Base-by-base conservation (phyloP, 2,113 vertebrate genomes). In the Heptranchias perlo region DNA sequence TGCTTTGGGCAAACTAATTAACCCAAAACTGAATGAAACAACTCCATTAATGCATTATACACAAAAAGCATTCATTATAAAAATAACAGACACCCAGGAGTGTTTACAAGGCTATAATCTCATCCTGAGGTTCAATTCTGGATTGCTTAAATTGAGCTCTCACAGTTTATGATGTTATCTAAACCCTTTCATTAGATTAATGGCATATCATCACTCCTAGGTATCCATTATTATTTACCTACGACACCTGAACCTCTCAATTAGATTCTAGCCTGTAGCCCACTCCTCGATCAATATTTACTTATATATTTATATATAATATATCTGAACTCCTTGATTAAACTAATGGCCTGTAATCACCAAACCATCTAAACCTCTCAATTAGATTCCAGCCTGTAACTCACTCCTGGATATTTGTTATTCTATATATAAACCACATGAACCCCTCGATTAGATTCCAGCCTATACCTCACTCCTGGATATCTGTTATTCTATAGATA, bases 151-250 rank as follows among this genome's bases (percentile, higher is more conserved):
- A 64, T 47, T 94, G 65, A 6, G 21, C n/a, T 95, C 93, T 65
- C 44, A 13, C 64, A 65, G 11, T 47, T 67, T 47, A 49, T 69
- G 94, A 69, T 31, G 39, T 28, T 4, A 49, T 35, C 94, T 69
- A 65, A 95, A 73, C 65, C 47, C 44, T 31, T 67, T 93, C 28
- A 69, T 95, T 95, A 73, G 94, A 69, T 69, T 65, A 95, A 67
- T 47, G 28, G 47, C 44, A 5, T 49, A 13, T 69, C 10, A 95
- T 73, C 10, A 95, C 10, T 69, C 21, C 25, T 31, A 47, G 47
- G 94, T 52, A 52, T 95, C 10, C 28, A 39, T 95, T 25, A 52
- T 73, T 95, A 23, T 49, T 31, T 94, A 65, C 18, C n/a, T 44
- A 44, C 25, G 47, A 31, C 93, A 47, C 65, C 64, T 95, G 94